Evolutionary conservation across 2,888 invertebrate genomes (phyloP).

Genomic region (Mythimna pallens): DNA sequence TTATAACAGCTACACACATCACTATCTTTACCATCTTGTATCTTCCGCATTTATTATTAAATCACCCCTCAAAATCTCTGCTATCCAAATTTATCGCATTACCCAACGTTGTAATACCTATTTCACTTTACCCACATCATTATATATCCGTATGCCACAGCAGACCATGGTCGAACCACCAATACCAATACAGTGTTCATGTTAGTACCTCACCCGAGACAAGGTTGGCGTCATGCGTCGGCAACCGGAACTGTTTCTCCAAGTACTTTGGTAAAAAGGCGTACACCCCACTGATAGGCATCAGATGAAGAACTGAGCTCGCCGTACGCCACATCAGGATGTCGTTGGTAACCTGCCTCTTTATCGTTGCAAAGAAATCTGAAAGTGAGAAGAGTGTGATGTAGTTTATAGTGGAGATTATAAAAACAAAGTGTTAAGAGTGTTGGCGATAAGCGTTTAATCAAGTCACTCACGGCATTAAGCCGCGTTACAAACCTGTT

Average conservation of each 20-base stretch:
- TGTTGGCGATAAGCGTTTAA: background rate
- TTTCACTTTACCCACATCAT: background rate
- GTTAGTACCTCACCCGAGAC: constrained; percentile 93
- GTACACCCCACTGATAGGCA: constrained; percentile 97
- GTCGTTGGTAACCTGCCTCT: constrained; percentile 95
- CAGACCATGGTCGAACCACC: constrained; percentile 28
- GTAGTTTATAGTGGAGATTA: background rate
- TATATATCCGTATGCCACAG: background rate
- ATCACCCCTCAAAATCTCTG: background rate
- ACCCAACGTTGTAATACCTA: background rate
- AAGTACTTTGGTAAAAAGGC: constrained; percentile 98
- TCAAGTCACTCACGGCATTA: background rate
- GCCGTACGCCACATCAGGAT: constrained; percentile 98
- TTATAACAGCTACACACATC: background rate
- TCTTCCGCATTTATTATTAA: background rate
- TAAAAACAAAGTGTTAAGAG: background rate
- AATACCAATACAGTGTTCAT: constrained; percentile 62
- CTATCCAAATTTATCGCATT: background rate
- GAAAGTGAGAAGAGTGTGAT: constrained; percentile 53
- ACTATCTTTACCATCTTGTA: background rate
- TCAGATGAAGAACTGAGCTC: constrained; percentile 96
- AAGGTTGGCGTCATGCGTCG: constrained; percentile 97
- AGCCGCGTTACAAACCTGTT: background rate
- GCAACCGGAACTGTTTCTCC: constrained; percentile 97
- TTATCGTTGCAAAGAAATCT: constrained; percentile 88